Conservation (phyloP, 2,888 invertebrate species). For the Philhelius pedissequus region DNA sequence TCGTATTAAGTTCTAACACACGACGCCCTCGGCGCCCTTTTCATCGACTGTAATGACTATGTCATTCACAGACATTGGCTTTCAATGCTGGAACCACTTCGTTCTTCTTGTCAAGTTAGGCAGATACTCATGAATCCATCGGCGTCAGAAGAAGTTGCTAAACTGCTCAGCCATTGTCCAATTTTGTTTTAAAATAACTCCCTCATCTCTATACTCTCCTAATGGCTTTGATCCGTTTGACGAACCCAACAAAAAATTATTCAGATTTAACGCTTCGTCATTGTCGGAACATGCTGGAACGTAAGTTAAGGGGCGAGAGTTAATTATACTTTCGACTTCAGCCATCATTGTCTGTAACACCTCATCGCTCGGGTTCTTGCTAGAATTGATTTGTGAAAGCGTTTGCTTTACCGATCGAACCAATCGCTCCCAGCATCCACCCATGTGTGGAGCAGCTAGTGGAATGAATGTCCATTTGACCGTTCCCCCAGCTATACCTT, state of each 20-base stretch:
- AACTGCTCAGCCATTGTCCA: constrained; percentile 56
- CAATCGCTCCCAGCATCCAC: too few relatives aligned
- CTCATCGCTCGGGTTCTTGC: constrained; percentile 60
- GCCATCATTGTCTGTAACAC: background rate
- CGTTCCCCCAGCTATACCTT: background rate
- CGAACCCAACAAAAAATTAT: constrained; percentile 66
- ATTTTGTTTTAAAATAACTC: constrained; percentile 34
- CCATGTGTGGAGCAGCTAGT: too few relatives aligned
- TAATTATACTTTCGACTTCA: constrained; percentile 12
- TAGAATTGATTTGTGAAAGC: too few relatives aligned
- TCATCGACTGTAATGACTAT: too few relatives aligned
- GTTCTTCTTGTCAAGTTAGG: constrained; percentile 56
- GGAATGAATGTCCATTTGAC: constrained; percentile 68
- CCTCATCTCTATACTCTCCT: too few relatives aligned
- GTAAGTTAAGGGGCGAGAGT: too few relatives aligned
- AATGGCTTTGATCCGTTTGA: too few relatives aligned
- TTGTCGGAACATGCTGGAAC: constrained; percentile 50
- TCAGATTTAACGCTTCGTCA: constrained; percentile 70
- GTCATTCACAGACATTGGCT: constrained; percentile 55
- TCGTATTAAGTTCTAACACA: too few relatives aligned
- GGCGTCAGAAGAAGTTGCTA: constrained; percentile 58
- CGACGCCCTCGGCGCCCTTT: too few relatives aligned
- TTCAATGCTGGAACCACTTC: constrained; percentile 12
- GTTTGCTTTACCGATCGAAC: too few relatives aligned
- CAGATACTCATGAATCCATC: constrained; percentile 67